Evolutionary conservation across 2,113 vertebrate species (phyloP).

Genomic region (Cettia cetti): DNA sequence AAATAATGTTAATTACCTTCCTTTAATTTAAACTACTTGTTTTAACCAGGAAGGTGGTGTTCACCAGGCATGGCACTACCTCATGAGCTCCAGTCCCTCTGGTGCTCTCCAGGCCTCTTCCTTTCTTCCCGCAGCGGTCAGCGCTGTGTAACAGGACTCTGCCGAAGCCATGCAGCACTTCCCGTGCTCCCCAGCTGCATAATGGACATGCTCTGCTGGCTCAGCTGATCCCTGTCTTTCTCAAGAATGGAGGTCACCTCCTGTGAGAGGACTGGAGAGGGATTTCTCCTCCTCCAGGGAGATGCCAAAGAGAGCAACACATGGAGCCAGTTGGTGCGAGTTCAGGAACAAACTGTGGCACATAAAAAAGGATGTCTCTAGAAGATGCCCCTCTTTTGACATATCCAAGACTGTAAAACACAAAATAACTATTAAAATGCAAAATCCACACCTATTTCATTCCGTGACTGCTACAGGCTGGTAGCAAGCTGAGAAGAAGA

Average conservation of each 20-base stretch:
- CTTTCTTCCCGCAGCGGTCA: neutral
- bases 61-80: rapidly evolving
- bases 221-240: constrained; percentile 29
- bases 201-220: neutral
- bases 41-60: neutral
- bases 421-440: neutral
- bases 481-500: neutral
- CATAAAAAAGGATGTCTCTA: neutral
- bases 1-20: neutral
- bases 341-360: neutral
- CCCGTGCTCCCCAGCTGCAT: neutral
- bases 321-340: neutral
- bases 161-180: neutral
- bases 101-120: neutral
- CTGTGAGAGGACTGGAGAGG: neutral
- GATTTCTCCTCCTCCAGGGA: neutral
- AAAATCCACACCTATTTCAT: neutral
- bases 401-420: neutral
- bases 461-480: rapidly evolving
- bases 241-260: constrained; percentile 31
- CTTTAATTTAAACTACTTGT: neutral
- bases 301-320: constrained; percentile 14
- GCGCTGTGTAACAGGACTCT: neutral
- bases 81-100: neutral
- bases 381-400: neutral